Conservation (phyloP, 2,113 vertebrate species). For the Aegotheles bennettii region DNA sequence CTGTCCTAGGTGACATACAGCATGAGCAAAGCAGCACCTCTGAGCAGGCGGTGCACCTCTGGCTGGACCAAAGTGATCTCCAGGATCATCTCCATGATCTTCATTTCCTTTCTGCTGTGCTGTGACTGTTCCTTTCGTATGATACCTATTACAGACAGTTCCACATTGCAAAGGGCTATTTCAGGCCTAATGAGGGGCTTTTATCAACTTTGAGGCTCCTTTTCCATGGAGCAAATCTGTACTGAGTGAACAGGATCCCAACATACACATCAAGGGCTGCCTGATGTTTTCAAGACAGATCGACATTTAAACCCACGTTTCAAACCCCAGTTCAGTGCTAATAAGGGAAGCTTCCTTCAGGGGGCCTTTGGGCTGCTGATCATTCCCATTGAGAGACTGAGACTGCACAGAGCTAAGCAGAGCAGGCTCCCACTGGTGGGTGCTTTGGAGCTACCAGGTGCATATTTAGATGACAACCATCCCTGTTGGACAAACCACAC, state of each 20-base stretch:
- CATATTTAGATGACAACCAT: neutral
- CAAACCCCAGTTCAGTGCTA: neutral
- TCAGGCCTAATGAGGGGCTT: neutral
- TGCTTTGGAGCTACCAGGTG: neutral
- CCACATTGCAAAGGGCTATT: slow-evolving; percentile 9
- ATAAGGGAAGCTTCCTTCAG: neutral
- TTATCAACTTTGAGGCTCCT: slow-evolving; percentile 33
- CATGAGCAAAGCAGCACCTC: neutral
- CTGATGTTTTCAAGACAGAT: neutral
- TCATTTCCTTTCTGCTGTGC: neutral
- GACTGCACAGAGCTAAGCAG: neutral
- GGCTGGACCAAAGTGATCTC: neutral
- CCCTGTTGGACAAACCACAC: neutral
- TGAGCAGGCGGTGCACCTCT: neutral
- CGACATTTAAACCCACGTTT: neutral
- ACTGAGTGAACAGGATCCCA: neutral
- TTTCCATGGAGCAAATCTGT: neutral
- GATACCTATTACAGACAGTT: neutral
- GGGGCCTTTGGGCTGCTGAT: neutral
- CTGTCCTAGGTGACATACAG: neutral
- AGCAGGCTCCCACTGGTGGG: neutral
- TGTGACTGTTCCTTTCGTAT: neutral
- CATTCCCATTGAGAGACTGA: neutral
- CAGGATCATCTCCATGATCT: neutral
- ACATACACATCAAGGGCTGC: neutral